Evolutionary conservation across 64 coral and sea anemone species (phyloP).

Genomic region (Montipora efflorescens): DNA sequence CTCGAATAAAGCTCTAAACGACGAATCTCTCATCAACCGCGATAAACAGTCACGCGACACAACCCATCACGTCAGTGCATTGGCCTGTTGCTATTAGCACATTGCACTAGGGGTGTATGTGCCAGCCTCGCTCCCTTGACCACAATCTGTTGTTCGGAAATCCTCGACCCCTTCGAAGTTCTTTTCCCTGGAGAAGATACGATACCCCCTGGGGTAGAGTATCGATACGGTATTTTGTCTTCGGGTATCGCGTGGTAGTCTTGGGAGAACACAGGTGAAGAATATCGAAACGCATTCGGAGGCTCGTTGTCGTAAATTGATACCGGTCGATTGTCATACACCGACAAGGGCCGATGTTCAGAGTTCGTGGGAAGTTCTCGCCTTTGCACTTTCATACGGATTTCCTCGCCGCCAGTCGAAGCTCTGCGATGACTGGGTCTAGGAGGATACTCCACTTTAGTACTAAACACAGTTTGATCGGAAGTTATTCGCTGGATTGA

Average conservation of each 20-base stretch:
- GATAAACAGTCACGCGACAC: neutral
- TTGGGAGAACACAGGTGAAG: conserved; percentile 72
- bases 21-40: no score
- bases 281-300: conserved; percentile 62
- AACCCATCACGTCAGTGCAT: neutral
- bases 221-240: conserved; percentile 29
- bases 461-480: conserved; percentile 72
- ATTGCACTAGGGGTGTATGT: conserved; percentile 19
- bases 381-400: conserved; percentile 33
- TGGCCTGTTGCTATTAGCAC: conserved; percentile 13
- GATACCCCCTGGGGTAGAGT: conserved; percentile 43
- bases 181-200: conserved; percentile 30
- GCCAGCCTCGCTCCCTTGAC: conserved; percentile 66
- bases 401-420: conserved; percentile 66
- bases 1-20: no score
- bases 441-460: conserved; percentile 53
- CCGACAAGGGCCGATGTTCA: conserved; percentile 76
- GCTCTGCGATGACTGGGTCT: conserved; percentile 71
- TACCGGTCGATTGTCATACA: conserved; percentile 85
- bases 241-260: conserved; percentile 54
- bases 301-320: conserved; percentile 91
- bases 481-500: conserved; percentile 76
- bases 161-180: conserved; percentile 9
- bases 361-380: conserved; percentile 6
- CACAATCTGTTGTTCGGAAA: conserved; percentile 39